These are phyloP conservation scores for Drosophila littoralis DNA, from an alignment of 1,140 invertebrate genomes.

Conservation along the genomic window DNA sequence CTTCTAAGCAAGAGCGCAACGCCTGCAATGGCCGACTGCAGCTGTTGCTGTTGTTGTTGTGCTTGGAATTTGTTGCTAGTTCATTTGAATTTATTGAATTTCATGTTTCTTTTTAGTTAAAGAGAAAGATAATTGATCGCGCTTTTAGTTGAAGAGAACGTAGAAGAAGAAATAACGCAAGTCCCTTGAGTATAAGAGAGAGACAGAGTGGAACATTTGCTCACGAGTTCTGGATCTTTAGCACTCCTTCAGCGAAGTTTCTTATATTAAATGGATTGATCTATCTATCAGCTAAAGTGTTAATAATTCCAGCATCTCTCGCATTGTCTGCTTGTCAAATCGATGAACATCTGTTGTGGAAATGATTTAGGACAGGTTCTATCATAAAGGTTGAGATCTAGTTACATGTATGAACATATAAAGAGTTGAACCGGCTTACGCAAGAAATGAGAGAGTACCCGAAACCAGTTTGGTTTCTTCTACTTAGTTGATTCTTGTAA, in stretches of 20 bases:
- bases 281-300: no score
- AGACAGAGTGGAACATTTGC: neutral
- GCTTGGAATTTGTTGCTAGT: neutral
- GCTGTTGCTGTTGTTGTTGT: neutral
- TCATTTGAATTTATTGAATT: slow-evolving; percentile 6
- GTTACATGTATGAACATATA: neutral
- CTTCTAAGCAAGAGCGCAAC: slow-evolving; percentile 5
- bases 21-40: slow-evolving; percentile 15
- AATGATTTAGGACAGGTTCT: slow-evolving; percentile 31
- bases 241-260: no score
- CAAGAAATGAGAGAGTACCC: slow-evolving; percentile 31
- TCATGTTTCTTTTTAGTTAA: neutral
- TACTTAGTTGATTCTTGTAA: neutral
- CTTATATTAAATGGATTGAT: no score
- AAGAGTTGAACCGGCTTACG: slow-evolving; percentile 28
- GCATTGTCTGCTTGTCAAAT: no score
- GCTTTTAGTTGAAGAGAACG: neutral
- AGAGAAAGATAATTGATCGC: neutral
- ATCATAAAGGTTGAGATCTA: slow-evolving; percentile 3
- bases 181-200: neutral
- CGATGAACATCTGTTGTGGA: neutral
- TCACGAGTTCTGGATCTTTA: neutral
- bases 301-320: no score
- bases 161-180: neutral
- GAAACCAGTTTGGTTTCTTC: slow-evolving; percentile 36